Percentiles rank a stretch among this genome's conserved stretches.
phyloP scores from a whole-genome alignment of 2,888 invertebrate genomes.

The Mechanitis mazaeus region DNA sequence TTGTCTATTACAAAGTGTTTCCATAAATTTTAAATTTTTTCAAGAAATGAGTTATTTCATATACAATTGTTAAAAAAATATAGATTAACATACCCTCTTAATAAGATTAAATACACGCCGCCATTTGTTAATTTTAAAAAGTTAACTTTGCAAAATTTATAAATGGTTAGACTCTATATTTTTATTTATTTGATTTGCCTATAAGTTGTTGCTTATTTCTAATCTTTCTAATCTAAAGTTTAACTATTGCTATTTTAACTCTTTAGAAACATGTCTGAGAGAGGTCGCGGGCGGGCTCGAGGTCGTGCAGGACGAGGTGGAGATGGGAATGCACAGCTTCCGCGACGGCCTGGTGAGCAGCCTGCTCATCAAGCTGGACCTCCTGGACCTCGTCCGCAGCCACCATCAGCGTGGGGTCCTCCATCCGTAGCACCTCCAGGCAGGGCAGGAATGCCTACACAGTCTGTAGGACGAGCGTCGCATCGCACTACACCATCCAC shows the following conservation, averaged over 20 bases:
- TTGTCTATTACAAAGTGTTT: too few relatives aligned
- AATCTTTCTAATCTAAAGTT: too few relatives aligned
- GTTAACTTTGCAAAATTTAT: constrained; percentile 1
- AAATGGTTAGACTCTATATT: background rate
- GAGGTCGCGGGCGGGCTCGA: constrained; percentile 55
- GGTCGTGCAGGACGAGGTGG: constrained; percentile 46
- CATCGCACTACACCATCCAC: constrained; percentile 50
- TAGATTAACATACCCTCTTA: background rate
- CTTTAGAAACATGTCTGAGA: constrained; percentile 46
- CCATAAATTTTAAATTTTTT: too few relatives aligned
- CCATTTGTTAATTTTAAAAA: background rate
- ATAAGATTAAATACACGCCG: background rate
- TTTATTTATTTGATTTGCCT: too few relatives aligned
- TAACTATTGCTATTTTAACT: background rate
- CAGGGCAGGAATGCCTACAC: constrained; percentile 52
- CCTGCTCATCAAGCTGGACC: constrained; percentile 25
- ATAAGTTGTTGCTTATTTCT: too few relatives aligned
- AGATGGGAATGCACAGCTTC: constrained; percentile 38
- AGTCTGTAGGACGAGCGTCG: constrained; percentile 54
- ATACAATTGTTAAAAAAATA: background rate
- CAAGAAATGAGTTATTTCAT: too few relatives aligned
- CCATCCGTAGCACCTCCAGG: constrained; percentile 52
- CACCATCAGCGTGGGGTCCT: constrained; percentile 62
- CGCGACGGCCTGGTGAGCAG: constrained; percentile 39
- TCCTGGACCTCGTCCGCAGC: constrained; percentile 52